Percentiles rank a stretch among this genome's conserved stretches.
Conservation (phyloP, 2,888 invertebrate genomes). For the Cantharis lateralis region DNA sequence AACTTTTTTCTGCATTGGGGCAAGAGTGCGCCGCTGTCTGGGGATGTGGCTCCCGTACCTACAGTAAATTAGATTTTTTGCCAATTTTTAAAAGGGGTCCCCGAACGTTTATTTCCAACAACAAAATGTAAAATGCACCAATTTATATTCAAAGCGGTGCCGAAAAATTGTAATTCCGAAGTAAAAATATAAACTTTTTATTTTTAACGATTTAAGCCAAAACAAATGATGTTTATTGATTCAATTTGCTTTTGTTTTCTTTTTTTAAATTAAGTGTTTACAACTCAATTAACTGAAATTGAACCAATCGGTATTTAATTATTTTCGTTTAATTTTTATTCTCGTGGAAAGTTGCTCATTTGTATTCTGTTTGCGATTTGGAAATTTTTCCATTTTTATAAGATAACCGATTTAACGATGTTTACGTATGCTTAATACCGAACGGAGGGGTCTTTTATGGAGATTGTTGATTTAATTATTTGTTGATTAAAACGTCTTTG, state of each 20-base stretch:
- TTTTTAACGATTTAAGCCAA: neutral
- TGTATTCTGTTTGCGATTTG: neutral
- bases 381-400: neutral
- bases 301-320: neutral
- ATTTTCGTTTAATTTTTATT: neutral
- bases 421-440: neutral
- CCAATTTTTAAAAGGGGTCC: neutral
- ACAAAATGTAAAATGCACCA: neutral
- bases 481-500: conserved; percentile 1
- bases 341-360: neutral
- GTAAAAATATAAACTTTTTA: neutral
- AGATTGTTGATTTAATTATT: neutral
- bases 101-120: neutral
- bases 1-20: neutral
- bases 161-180: neutral
- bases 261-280: neutral
- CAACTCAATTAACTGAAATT: neutral
- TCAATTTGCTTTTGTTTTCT: neutral
- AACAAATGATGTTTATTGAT: neutral
- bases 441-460: neutral
- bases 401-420: neutral
- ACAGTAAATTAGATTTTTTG: neutral
- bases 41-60: too few relatives aligned
- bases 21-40: too few relatives aligned
- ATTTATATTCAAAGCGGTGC: neutral